Percentiles rank a stretch among this genome's conserved stretches.
Conservation (phyloP, 2,888 invertebrate genomes). For the Amphipoea lucens region DNA sequence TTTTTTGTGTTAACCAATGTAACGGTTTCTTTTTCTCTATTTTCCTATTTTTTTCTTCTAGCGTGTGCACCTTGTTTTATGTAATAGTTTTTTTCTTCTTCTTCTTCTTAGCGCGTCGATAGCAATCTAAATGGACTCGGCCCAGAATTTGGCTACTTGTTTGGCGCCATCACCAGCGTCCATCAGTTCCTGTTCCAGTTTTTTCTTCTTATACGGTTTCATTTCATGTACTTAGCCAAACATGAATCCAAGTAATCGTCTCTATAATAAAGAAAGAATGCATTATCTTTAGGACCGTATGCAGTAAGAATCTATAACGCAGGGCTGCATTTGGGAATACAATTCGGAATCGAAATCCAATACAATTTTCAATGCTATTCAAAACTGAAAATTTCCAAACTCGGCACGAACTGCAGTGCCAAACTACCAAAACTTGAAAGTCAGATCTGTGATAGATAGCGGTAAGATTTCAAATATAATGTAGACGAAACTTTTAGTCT, state of each 20-base stretch:
- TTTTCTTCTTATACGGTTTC: neutral
- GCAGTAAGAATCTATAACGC: neutral
- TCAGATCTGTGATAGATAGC: conserved; percentile 40
- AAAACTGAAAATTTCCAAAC: conserved; percentile 21
- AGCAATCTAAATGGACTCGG: too few species aligned
- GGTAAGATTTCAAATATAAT: conserved; percentile 47
- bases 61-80: neutral
- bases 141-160: too few species aligned
- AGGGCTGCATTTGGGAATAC: neutral
- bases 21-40: neutral
- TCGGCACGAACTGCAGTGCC: conserved; percentile 36
- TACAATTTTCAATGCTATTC: conserved; percentile 1
- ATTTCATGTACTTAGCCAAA: neutral
- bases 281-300: neutral
- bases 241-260: neutral
- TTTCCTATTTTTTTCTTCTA: neutral
- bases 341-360: neutral
- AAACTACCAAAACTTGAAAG: conserved; percentile 34
- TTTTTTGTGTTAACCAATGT: neutral
- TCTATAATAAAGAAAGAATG: neutral
- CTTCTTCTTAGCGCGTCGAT: too few species aligned
- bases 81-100: neutral
- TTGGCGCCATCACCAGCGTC: too few species aligned
- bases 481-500: conserved; percentile 36
- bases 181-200: too few species aligned